phyloP scores from a whole-genome alignment of 2,888 invertebrate genomes.

The Polydesmus complanatus region DNA sequence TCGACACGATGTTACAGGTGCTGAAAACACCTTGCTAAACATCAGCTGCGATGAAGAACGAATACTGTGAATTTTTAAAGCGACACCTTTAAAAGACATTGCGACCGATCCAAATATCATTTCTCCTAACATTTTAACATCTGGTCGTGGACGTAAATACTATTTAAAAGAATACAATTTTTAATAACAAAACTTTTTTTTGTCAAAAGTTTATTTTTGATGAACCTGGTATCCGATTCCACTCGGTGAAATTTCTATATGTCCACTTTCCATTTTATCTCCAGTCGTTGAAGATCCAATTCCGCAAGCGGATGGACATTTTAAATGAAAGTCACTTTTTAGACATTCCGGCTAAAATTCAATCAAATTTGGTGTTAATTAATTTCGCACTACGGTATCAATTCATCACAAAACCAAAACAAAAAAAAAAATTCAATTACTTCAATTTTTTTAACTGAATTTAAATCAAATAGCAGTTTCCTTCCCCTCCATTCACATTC shows the following conservation, averaged over 20 bases:
- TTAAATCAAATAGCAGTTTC: slow-evolving; percentile 67
- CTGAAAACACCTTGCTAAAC: slow-evolving; percentile 35
- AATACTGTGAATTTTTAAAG: slow-evolving; percentile 67
- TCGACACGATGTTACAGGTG: slow-evolving; percentile 21
- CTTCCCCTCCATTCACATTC: slow-evolving; percentile 73
- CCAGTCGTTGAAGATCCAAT: neutral
- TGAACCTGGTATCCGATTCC: slow-evolving; percentile 14
- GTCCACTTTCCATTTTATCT: neutral
- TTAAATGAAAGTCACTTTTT: too few species aligned
- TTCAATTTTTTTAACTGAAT: slow-evolving; percentile 18
- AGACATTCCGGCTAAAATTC: too few species aligned
- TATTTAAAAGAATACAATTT: slow-evolving; percentile 16
- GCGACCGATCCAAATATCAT: slow-evolving; percentile 86
- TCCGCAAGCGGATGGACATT: too few species aligned
- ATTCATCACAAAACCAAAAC: neutral
- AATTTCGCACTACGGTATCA: too few species aligned
- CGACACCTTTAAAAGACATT: slow-evolving; percentile 71
- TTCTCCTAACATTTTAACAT: slow-evolving; percentile 64
- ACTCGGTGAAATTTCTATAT: slow-evolving; percentile 10
- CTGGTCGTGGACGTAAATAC: slow-evolving; percentile 38
- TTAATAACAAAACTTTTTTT: neutral
- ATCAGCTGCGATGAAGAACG: slow-evolving; percentile 36
- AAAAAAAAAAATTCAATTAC: neutral
- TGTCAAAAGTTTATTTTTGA: neutral
- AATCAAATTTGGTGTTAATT: too few species aligned